These are phyloP conservation scores for Rhamnusium bicolor DNA, from an alignment of 2,888 invertebrate species.

Conservation along the genomic window DNA sequence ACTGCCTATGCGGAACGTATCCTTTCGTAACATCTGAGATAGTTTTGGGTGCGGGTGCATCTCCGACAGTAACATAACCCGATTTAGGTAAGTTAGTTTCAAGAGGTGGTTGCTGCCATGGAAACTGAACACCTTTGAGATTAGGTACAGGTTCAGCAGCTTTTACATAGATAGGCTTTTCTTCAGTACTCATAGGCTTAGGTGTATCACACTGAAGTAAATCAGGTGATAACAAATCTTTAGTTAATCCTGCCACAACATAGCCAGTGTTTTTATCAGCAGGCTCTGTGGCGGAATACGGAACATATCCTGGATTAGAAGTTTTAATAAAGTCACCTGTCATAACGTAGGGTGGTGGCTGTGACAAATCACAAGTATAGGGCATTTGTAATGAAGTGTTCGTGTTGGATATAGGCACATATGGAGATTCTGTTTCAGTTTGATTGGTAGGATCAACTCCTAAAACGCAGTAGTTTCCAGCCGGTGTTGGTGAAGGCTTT, in stretches of 20 bases:
- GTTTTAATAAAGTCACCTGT: conserved; percentile 58
- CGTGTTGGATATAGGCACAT: conserved; percentile 52
- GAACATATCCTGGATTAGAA: conserved; percentile 61
- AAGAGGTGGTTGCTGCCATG: conserved; percentile 52
- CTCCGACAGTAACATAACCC: conserved; percentile 62
- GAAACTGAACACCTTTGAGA: conserved; percentile 41
- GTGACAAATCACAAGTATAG: conserved; percentile 50
- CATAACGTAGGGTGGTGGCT: conserved; percentile 56
- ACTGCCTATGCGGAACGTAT: conserved; percentile 65
- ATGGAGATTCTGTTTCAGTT: conserved; percentile 51
- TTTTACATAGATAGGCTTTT: conserved; percentile 54
- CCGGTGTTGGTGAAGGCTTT: conserved; percentile 34
- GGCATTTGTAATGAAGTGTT: conserved; percentile 47
- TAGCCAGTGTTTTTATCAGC: conserved; percentile 56
- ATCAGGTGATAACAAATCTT: conserved; percentile 50
- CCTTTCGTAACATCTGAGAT: conserved; percentile 52
- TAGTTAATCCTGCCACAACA: conserved; percentile 61
- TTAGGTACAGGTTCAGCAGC: conserved; percentile 48
- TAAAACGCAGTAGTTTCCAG: conserved; percentile 61
- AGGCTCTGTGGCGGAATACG: conserved; percentile 51
- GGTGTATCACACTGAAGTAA: conserved; percentile 38
- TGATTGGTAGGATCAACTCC: conserved; percentile 56
- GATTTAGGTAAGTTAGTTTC: conserved; percentile 48
- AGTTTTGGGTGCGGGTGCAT: conserved; percentile 48
- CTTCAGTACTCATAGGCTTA: conserved; percentile 34